Base-by-base conservation (phyloP, 2,888 invertebrate genomes). In the Amphipoea lucens region DNA sequence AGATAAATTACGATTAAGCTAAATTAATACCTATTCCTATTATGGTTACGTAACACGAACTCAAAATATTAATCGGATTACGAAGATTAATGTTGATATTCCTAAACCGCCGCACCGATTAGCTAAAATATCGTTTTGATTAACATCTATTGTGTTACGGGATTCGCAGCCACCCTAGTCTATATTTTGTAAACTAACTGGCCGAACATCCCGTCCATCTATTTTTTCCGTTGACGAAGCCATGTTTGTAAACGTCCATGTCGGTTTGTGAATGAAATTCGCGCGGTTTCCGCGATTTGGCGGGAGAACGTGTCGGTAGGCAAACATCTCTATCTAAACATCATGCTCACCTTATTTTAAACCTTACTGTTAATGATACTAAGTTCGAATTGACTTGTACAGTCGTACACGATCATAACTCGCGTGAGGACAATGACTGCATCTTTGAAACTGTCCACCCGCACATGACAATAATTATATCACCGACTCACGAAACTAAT, bases 261-360 rank as follows among this genome's bases (percentile, higher is more conserved):
- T 89, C 95, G 94, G 94, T 94, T 93, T 87, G 93, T 96, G 94
- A 96, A 96, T 96, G 96, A 96, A 96, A 95, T 96, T 95, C 93
- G 94, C 95, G 94, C 92, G 89, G 92, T 95, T 96, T 96, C 96
- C 96, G 95, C 92, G 92, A 95, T 94, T 93, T 93, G 93, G 94
- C 94, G 94, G 93, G 94, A 93, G 90, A 90, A 89, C 89, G 89
- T 87, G 90, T 87, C 86, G 82, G 78, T 73, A 76, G 78, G 79
- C 86, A 89, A 84, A 89, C 89, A 89, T 79, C 76, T 79, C 67
- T 76, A 87, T 85, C 77, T 90, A 90, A 89, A 81, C 82, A 83
- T 66, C 17, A n/a, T 57, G 42, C 6, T 66, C 9, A 60, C 29
- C 4, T 45, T 57, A 88, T 71, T 70, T 48, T 84, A 78, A 48